Base-by-base conservation (phyloP, 1,140 invertebrate species). In the Pseudomyrmex flavicornis region DNA sequence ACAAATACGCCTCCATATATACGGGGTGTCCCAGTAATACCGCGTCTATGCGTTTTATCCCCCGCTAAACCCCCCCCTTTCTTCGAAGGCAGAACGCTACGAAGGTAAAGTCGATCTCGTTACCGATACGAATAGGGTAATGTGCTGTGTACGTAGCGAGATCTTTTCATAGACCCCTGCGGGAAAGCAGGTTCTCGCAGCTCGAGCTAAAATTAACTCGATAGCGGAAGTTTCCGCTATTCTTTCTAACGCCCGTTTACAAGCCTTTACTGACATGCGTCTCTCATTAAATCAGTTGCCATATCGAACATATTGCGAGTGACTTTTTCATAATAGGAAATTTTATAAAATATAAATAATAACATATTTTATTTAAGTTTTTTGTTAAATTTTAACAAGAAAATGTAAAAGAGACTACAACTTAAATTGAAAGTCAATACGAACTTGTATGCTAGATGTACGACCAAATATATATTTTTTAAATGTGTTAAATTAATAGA, bases 1-100 rank as follows among this genome's bases (percentile, higher is more conserved):
- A 94, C 94, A 94, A 94, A 94, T 94, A 94, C 93, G 90, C 91
- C 91, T 91, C 70, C 84, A 84, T 89, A 88, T 91, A 90, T 92
- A 93, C 91, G 84, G 90, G 92, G 90, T 92, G 90, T 91, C 88
- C 77, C 48, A 77, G 91, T 92, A 93, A 93, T 93, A 91, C 91
- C 68, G 76, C 80, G 69, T 50, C 35, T 35, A 46, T 63, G 52
- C 52, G 35, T 35, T 62, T 83, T 70, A 22, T 48, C 50, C 46
- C 35, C 17, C 69, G 22, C 85, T 20, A 20, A 20, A 52, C 85
- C 20, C 20, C 20, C 20, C 52, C 66, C 48, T 22, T 62, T 48
- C 12, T 54, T 20, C 66, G 22, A 22, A 77, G 76, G 65, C 58
- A 79, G 74, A 83, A 56, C 75, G 66, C 73, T 13, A 15, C 10